Evolutionary conservation across 2,888 invertebrate genomes (phyloP).

Genomic region (Nudaria mundana): DNA sequence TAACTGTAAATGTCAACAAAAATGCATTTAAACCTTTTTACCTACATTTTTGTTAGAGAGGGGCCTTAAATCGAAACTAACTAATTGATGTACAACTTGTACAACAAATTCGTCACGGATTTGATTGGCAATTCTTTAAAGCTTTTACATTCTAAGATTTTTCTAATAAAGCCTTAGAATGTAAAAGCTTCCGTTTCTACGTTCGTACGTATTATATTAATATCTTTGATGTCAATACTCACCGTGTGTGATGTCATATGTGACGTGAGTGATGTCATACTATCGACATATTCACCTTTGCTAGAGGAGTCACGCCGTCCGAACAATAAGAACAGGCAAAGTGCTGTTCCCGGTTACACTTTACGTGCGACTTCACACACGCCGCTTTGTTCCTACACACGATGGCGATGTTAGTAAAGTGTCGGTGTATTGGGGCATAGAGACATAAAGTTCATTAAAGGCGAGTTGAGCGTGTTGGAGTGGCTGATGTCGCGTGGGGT

Average conservation of each 20-base stretch:
- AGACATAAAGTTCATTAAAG: slow-evolving; percentile 80
- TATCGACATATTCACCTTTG: slow-evolving; percentile 50
- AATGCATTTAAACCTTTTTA: too few relatives aligned
- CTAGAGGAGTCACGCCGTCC: slow-evolving; percentile 49
- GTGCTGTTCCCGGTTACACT: slow-evolving; percentile 61
- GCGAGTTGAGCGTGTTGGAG: slow-evolving; percentile 75
- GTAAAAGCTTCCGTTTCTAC: too few relatives aligned
- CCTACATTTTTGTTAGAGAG: too few relatives aligned
- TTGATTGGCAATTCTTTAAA: too few relatives aligned
- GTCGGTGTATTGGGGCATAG: slow-evolving; percentile 74
- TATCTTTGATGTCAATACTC: too few relatives aligned
- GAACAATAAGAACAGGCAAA: slow-evolving; percentile 64
- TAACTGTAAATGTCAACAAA: too few relatives aligned
- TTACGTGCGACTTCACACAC: slow-evolving; percentile 68
- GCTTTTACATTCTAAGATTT: too few relatives aligned
- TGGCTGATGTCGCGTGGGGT: slow-evolving; percentile 62
- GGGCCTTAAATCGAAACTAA: too few relatives aligned
- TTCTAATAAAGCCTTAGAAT: too few relatives aligned
- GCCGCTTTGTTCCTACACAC: slow-evolving; percentile 69
- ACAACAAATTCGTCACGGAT: too few relatives aligned
- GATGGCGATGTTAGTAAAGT: slow-evolving; percentile 76
- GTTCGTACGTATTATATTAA: too few relatives aligned
- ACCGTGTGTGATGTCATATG: neutral
- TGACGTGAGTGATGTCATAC: slow-evolving; percentile 2
- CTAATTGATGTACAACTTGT: too few relatives aligned